A percentile compares a stretch with the other conserved stretches of the same genome.
phyloP scores from a whole-genome alignment of 2,113 vertebrate species.

The Labeo rohita region DNA sequence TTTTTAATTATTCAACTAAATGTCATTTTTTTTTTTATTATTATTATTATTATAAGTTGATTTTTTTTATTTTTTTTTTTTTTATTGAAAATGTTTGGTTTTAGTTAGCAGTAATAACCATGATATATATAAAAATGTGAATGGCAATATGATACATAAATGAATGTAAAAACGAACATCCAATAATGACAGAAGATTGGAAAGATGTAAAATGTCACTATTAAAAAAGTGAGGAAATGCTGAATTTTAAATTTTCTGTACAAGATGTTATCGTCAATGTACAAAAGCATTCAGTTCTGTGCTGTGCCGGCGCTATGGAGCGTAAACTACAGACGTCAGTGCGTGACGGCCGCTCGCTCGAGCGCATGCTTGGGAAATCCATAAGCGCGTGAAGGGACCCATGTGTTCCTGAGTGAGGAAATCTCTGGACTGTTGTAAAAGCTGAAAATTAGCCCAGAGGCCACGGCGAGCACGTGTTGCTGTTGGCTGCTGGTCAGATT shows the following conservation, averaged over 20 bases:
- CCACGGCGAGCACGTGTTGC: slow-evolving; percentile 7
- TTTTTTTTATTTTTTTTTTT: too few relatives aligned
- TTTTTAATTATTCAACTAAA: too few relatives aligned
- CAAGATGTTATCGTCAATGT: neutral
- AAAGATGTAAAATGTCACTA: neutral
- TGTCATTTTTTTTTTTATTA: too few relatives aligned
- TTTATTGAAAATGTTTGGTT: too few relatives aligned
- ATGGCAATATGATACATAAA: too few relatives aligned
- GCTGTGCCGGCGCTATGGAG: neutral
- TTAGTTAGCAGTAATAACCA: too few relatives aligned
- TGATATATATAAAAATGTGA: too few relatives aligned
- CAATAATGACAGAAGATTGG: neutral
- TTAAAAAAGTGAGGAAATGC: neutral
- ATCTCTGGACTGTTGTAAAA: slow-evolving; percentile 30
- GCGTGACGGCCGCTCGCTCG: neutral
- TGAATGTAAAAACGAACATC: neutral
- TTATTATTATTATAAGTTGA: too few relatives aligned
- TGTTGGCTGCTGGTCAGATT: slow-evolving; percentile 11
- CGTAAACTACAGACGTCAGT: neutral
- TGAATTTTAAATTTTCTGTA: neutral
- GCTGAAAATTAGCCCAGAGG: slow-evolving; percentile 24
- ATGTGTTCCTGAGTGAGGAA: slow-evolving; percentile 20
- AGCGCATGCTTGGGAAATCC: slow-evolving; percentile 18
- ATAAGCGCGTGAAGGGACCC: neutral
- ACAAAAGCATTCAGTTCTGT: neutral